These are phyloP conservation scores for Microplitis mediator DNA, from an alignment of 1,140 invertebrate genomes.

Conservation along the genomic window DNA sequence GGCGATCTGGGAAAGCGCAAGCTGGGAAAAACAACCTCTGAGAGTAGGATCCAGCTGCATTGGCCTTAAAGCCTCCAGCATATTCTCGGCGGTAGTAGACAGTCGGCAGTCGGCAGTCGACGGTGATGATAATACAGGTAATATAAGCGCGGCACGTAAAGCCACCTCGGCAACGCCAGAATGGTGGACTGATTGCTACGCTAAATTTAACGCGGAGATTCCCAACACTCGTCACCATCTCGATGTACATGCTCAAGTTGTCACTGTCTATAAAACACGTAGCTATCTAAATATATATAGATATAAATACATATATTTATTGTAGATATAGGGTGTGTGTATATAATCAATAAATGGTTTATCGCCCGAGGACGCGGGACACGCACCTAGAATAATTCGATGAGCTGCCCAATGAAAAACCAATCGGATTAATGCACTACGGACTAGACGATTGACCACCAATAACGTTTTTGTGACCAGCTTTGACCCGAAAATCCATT, in stretches of 20 bases:
- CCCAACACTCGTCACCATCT: neutral
- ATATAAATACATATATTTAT: neutral
- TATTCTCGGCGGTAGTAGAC: no score
- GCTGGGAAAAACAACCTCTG: no score
- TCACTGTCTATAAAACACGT: constrained; percentile 10
- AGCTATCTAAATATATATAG: neutral
- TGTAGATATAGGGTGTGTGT: neutral
- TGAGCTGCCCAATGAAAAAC: neutral
- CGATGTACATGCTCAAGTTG: neutral
- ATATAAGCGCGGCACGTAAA: constrained; percentile 47
- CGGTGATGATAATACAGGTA: constrained; percentile 35
- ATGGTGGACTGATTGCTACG: constrained; percentile 46
- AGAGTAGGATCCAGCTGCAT: no score
- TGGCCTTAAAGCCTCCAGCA: no score
- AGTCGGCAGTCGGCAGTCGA: constrained; percentile 27
- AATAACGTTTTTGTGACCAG: neutral
- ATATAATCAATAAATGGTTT: neutral
- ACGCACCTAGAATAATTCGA: neutral
- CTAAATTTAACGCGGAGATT: constrained; percentile 43
- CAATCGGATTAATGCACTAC: constrained; percentile 1
- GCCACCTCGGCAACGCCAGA: constrained; percentile 39
- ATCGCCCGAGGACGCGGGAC: no score
- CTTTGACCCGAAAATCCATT: neutral
- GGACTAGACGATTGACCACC: neutral
- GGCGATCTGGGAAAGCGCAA: neutral